Evolutionary conservation across 2,797 vertebrate species (phyloP), one percentile per base, ranked within the genome.

Genomic region (Anabacerthia variegaticeps): DNA sequence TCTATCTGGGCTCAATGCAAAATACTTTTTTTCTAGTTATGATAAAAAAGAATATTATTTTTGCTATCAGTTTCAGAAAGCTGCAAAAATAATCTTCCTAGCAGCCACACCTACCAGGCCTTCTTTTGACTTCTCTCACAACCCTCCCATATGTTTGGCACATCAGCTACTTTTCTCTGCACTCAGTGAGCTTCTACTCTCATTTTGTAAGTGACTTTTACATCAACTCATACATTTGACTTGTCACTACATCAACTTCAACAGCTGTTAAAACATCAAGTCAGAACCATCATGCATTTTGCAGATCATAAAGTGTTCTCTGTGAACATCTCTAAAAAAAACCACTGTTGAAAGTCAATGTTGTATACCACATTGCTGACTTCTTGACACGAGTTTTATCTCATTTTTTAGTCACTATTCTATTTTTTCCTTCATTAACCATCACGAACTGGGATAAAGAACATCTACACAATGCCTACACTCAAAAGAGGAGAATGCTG

Each of bases 371-470:
- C 59, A 44, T 6, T 37, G n/a, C 22, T 85, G 68, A 76, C 13
- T 34, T 80, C 17, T 14, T n/a, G 36, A 84, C 11, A 13, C 3
- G 41, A 61, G 10, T 49, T 71, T 26, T 61, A 10, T 12, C 7
- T 55, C 18, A 67, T 41, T 43, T 67, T 71, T 75, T 24, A 30
- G 34, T 78, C 34, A 36, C 52, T 78, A 27, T 51, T 84, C 20
- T 37, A 8, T 24, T 18, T 72, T 63, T 82, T 69, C 13, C 23
- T 54, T 67, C 0, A 1, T 26, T 12, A 7, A 43, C 0, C 0
- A 27, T 43, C 30, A 52, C 10, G 34, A 36, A 16, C 4, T 34
- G 23, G 24, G 61, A 89, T 75, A 54, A 69, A 73, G 36, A 79
- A 67, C 10, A 48, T 24, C 32, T 44, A 23, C 8, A 28, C 12